A percentile compares a stretch with the other conserved stretches of the same genome.
Evolutionary conservation across 2,797 vertebrate genomes (phyloP).

Genomic region (Yasuhikotakia modesta): DNA sequence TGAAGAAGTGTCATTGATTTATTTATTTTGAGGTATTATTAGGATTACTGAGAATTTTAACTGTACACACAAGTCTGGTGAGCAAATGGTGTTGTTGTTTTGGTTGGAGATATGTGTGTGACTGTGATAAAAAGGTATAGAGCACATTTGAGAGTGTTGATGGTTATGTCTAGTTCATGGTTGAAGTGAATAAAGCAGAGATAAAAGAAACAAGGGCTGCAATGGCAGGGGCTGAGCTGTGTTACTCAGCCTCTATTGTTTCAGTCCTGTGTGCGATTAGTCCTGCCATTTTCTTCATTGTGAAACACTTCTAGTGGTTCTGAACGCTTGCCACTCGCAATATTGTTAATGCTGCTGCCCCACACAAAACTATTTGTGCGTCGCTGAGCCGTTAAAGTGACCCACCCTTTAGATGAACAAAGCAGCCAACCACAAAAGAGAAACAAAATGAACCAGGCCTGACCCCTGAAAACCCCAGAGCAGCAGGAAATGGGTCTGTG

Average conservation of each 20-base stretch:
- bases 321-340: constrained; percentile 57
- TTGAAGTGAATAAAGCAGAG: constrained; percentile 20
- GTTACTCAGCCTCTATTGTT: constrained; percentile 59
- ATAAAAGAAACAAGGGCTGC: constrained; percentile 22
- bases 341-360: constrained; percentile 54
- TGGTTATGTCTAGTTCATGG: constrained; percentile 9
- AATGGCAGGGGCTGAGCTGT: constrained; percentile 10
- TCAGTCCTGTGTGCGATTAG: constrained; percentile 51
- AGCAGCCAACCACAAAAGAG: constrained; percentile 64
- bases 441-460: constrained; percentile 57
- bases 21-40: constrained; percentile 21
- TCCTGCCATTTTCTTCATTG: constrained; percentile 62
- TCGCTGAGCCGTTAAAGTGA: constrained; percentile 55
- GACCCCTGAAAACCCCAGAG: constrained; percentile 64
- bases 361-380: constrained; percentile 60
- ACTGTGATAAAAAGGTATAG: neutral
- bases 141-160: constrained; percentile 20
- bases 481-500: neutral
- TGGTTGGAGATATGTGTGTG: neutral
- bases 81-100: constrained; percentile 20
- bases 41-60: neutral
- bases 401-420: constrained; percentile 61
- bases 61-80: neutral
- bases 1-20: constrained; percentile 32
- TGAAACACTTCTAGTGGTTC: constrained; percentile 59